Evolutionary conservation across 2,888 invertebrate species (phyloP), one percentile per base, ranked within the genome.

Genomic region (Noctua pronuba): DNA sequence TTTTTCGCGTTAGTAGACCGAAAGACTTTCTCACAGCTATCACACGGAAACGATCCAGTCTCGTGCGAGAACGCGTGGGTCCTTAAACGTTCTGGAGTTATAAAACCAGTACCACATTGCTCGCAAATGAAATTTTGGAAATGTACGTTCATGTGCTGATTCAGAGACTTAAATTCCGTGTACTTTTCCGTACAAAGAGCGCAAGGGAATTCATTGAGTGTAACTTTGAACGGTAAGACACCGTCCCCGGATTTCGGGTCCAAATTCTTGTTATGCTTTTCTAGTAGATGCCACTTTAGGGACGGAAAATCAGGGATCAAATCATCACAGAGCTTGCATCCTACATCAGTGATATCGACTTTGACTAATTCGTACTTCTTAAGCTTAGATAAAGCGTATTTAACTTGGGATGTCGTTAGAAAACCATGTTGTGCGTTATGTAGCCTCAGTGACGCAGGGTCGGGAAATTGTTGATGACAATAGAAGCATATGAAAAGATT

Each of bases 131-230:
- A 96, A 83, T 96, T 95, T 81, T 95, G 95, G 73, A 94, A 96
- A 83, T 96, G 96, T 0, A 94, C 86, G 73, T 96, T 96, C 96
- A 96, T 96, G 67, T 96, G 96, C n/a, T 95, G 94, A 49, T 96
- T 96, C 0, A 96, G 79, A 10, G 94, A 91, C 82, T 95, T 95
- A 73, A 93, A 96, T 58, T 96, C 95, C 0, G 92, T 91, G 73
- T 91, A 96, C 58, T 88, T 92, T 60, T 92, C 91, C 7, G 89
- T 87, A 76, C 96, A 96, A 0, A 95, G 68, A 0, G 91, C 94
- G 83, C 96, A 96, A 68, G 91, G 89, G 70, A 92, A 96, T 4
- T 92, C 92, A 16, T 92, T 85, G 71, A 91, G 67, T 0, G 89
- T 90, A 2, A 96, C 83, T 90, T 87, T 95, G 79, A 96, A 96